Conservation (phyloP, 2,888 invertebrate species). For the Zaprionus obscuricornis region DNA sequence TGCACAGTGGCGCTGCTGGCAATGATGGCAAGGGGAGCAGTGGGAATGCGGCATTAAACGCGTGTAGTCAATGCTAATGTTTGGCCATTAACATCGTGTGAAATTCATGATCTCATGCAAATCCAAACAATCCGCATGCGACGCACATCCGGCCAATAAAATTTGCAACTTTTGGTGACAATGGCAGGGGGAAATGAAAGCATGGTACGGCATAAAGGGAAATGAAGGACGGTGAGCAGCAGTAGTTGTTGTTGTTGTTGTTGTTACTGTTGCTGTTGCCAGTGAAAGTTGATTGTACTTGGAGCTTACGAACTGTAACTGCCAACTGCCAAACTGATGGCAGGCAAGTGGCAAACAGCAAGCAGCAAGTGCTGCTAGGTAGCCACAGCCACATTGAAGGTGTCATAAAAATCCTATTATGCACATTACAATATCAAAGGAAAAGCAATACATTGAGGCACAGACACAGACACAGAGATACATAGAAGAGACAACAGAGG, state of each 20-base stretch:
- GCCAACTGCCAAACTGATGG: conserved; percentile 19
- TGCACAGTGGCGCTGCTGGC: background rate
- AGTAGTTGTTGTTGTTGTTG: no score
- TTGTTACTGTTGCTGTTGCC: no score
- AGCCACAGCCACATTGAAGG: conserved; percentile 50
- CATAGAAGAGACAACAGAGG: no score
- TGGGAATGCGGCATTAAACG: conserved; percentile 54
- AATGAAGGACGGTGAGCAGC: no score
- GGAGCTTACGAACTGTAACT: background rate
- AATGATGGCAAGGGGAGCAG: background rate
- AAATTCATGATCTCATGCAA: conserved; percentile 76
- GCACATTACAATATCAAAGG: conserved; percentile 82
- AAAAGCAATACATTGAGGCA: conserved; percentile 26
- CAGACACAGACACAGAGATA: no score
- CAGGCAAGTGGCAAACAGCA: conserved; percentile 34
- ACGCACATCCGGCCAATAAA: conserved; percentile 69
- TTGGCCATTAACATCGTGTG: conserved; percentile 70
- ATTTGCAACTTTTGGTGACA: conserved; percentile 76
- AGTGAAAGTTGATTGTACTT: background rate
- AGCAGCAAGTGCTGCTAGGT: conserved; percentile 40
- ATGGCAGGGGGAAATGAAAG: conserved; percentile 32
- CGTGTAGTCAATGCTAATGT: conserved; percentile 75
- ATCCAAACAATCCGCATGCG: conserved; percentile 63
- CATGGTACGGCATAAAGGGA: background rate
- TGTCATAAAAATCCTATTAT: conserved; percentile 81